Percentiles rank a stretch among this genome's conserved stretches.
Evolutionary conservation across 2,113 vertebrate species (phyloP).

Genomic region (Athene noctua): DNA sequence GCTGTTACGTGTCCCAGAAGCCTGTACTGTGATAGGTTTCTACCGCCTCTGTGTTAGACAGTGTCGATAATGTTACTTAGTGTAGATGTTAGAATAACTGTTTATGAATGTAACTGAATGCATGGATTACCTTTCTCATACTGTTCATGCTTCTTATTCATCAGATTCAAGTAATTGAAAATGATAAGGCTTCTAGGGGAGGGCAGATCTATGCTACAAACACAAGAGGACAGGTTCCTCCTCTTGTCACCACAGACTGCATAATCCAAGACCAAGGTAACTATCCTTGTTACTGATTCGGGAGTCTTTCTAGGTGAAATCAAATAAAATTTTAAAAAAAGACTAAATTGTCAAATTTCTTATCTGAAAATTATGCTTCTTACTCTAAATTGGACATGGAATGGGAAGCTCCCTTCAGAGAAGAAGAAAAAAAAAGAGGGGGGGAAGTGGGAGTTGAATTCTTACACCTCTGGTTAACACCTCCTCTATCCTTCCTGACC

Average conservation of each 20-base stretch:
- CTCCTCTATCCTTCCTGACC: not conserved
- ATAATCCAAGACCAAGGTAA: slow-evolving; percentile 93
- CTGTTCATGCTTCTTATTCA: not conserved
- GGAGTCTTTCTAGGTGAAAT: not conserved
- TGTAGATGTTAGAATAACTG: not conserved
- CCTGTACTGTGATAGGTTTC: not conserved
- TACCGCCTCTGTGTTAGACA: not conserved
- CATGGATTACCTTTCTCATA: not conserved
- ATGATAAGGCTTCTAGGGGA: slow-evolving; percentile 79
- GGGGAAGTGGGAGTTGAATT: not conserved
- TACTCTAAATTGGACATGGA: not conserved
- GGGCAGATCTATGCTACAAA: slow-evolving; percentile 86
- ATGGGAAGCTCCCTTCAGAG: not conserved
- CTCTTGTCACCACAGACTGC: slow-evolving; percentile 91
- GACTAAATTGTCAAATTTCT: not conserved
- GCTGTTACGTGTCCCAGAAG: not conserved
- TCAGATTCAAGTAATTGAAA: slow-evolving; percentile 92
- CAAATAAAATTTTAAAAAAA: not conserved
- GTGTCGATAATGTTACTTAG: not conserved
- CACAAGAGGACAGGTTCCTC: slow-evolving; percentile 89
- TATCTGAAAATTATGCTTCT: not conserved
- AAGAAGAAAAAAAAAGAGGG: fast-evolving
- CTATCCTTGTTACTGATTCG: not conserved
- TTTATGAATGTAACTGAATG: not conserved
- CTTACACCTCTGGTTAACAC: not conserved